Base-by-base conservation (phyloP, 2,113 vertebrate genomes). In the Labeo catla region DNA sequence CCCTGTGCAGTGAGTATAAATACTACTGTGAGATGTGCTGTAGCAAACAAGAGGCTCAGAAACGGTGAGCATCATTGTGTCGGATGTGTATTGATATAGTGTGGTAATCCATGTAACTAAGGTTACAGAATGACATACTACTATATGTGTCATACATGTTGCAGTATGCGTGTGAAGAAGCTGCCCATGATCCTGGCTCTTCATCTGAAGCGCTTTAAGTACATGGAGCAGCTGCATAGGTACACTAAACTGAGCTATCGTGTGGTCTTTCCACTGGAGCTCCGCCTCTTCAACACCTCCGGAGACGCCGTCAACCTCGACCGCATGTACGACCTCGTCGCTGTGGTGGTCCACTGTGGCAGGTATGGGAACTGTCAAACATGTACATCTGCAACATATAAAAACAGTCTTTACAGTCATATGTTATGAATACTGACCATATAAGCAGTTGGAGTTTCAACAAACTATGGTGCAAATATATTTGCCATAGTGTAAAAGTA, bases 11-110 rank as follows among this genome's bases (percentile, higher is more conserved):
- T 84, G 98, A 99, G 91, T 97, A 99, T 92, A 99, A 99, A 91
- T 99, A 99, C 93, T 99, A 99, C 94, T 99, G 98, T 94, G 98
- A 99, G 92, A 96, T 95, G 0, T 99, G 98, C 94, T 99, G 98
- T 95, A 99, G 98, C 94, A 99, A 99, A 91, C 98, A 99, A 91
- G 98, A 98, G 90, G 98, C 98, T 76, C 98, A 99, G 94, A 99
- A 99, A 93, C 95, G 98, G 98, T 99, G 74, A 89, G 97, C 61
- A 23, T 63, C 28, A 45, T 23, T 57, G 16, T 57, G 54, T 8
- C 8, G 43, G 73, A 52, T 28, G 8, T 86, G 61, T 65, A 8
- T 61, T 81, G 1, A 50, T 72, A 63, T 65, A 23, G 21, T 70
- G 15, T 61, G 39, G 7, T 57, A 45, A 7, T 16, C 36, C 36